Conservation (phyloP, 2,888 invertebrate genomes). For the Calliscelio sp. region DNA sequence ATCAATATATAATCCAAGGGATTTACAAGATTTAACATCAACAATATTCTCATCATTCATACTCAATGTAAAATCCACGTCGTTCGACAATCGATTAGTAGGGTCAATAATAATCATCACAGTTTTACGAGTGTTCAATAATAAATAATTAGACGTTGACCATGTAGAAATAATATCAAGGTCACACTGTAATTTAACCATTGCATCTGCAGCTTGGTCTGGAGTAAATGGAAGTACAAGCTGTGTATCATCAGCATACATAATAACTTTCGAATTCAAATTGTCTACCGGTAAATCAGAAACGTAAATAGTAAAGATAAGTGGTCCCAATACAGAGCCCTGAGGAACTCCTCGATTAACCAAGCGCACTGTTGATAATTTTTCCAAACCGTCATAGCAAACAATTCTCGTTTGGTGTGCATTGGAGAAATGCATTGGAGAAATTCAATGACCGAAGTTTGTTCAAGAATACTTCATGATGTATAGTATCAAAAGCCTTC, state of each 20-base stretch:
- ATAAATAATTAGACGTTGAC: background rate
- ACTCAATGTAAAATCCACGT: background rate
- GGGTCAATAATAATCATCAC: background rate
- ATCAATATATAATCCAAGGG: conserved; percentile 1
- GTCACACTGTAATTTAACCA: background rate
- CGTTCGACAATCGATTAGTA: background rate
- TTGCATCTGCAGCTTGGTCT: too few relatives aligned
- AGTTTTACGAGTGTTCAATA: background rate
- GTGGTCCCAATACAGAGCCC: background rate
- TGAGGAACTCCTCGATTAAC: background rate
- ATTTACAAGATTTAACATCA: background rate
- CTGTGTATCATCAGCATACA: background rate
- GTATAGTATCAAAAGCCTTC: conserved; percentile 1
- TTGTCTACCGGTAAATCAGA: background rate
- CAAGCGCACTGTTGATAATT: too few relatives aligned
- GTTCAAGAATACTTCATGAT: background rate
- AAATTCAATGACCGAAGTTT: background rate
- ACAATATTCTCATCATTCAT: background rate
- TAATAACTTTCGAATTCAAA: background rate
- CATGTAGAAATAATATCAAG: background rate
- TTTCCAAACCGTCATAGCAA: too few relatives aligned
- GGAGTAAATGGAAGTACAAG: background rate
- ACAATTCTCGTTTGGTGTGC: background rate
- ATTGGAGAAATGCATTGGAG: background rate
- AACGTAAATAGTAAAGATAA: background rate